phyloP scores from a whole-genome alignment of 2,797 vertebrate species.

The Helarctos malayanus region DNA sequence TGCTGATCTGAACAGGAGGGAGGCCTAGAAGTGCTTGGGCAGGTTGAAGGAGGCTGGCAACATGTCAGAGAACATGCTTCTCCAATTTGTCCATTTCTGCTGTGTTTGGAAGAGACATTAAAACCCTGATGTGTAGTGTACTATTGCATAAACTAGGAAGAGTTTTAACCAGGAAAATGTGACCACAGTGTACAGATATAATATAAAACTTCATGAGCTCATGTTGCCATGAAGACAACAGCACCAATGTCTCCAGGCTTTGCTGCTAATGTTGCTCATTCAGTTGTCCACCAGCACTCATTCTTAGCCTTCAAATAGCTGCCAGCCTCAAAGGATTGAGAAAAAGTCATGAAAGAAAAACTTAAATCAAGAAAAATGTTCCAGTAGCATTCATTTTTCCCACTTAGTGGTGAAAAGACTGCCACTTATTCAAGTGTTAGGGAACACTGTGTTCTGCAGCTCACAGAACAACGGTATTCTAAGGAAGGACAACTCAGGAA shows the following conservation, averaged over 20 bases:
- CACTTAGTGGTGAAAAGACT: not conserved
- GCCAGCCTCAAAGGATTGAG: not conserved
- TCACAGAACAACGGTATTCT: not conserved
- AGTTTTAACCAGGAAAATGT: not conserved
- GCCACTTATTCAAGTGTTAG: not conserved
- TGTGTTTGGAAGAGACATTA: not conserved
- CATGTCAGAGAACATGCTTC: not conserved
- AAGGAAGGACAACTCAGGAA: not conserved
- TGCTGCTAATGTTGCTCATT: not conserved
- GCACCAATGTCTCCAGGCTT: not conserved
- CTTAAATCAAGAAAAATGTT: not conserved
- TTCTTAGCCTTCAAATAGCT: not conserved
- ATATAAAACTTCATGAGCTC: not conserved
- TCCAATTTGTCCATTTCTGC: not conserved
- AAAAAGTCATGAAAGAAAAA: conserved; percentile 18
- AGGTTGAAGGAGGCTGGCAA: not conserved
- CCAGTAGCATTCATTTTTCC: not conserved
- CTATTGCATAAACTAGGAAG: not conserved
- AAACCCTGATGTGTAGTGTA: not conserved
- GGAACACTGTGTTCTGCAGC: not conserved
- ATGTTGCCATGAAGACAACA: not conserved
- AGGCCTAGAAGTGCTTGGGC: not conserved
- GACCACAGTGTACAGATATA: not conserved
- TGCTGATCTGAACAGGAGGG: not conserved
- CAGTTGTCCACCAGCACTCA: not conserved